Percentiles rank a stretch among this genome's conserved stretches.
These are phyloP conservation scores for Cinara cedri DNA, from an alignment of 2,888 invertebrate genomes.

Conservation along the genomic window DNA sequence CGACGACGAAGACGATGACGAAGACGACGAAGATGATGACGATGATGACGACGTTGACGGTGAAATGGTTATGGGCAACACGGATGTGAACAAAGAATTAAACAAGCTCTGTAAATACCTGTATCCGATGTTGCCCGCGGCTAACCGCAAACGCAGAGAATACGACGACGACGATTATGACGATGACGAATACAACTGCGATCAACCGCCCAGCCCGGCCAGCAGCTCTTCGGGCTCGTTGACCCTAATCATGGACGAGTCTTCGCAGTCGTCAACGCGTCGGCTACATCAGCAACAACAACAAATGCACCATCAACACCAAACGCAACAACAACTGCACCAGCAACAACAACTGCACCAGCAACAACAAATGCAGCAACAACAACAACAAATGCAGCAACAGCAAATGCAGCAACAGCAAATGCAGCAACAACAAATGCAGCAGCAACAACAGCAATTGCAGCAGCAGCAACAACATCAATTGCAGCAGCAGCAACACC, in stretches of 20 bases:
- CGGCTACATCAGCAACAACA: conserved; percentile 4
- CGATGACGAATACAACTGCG: conserved; percentile 37
- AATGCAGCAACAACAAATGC: neutral
- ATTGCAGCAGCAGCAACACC: neutral
- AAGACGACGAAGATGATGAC: neutral
- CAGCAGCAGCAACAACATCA: neutral
- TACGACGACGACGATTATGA: conserved; percentile 47
- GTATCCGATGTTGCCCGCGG: conserved; percentile 61
- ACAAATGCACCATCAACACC: neutral
- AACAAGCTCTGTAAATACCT: conserved; percentile 62
- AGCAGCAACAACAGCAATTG: neutral
- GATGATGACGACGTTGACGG: neutral
- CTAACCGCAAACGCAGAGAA: neutral
- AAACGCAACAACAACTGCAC: neutral
- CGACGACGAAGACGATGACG: neutral
- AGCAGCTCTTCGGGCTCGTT: conserved; percentile 57
- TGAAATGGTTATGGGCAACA: neutral
- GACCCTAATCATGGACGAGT: conserved; percentile 58
- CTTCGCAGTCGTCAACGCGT: conserved; percentile 12
- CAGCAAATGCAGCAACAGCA: neutral
- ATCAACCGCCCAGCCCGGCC: conserved; percentile 41
- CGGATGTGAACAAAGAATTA: conserved; percentile 32
- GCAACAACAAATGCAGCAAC: neutral
- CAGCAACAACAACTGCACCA: neutral
- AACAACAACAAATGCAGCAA: neutral